phyloP scores from a whole-genome alignment of 2,797 vertebrate species.

The Heterohyrax brucei region DNA sequence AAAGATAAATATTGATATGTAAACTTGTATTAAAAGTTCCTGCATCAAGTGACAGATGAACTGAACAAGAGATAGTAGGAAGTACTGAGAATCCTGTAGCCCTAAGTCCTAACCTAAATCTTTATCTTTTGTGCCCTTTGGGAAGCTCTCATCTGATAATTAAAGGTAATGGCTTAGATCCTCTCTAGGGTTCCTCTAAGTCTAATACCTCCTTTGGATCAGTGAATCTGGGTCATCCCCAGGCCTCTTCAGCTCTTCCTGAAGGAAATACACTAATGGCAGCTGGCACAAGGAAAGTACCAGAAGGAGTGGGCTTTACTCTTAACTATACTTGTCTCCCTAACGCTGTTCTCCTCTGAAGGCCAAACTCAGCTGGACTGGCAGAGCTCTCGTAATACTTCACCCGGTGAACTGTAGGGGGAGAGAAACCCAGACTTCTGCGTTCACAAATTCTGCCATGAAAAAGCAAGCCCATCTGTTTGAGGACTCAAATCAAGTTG shows the following conservation, averaged over 20 bases:
- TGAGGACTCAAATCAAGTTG: not conserved
- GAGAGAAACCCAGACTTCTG: not conserved
- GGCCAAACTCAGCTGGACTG: not conserved
- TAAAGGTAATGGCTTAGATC: not conserved
- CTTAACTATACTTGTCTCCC: not conserved
- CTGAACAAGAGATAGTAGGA: not conserved
- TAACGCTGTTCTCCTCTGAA: not conserved
- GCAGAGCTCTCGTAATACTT: not conserved
- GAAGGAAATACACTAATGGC: too few species aligned
- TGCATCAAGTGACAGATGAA: too few species aligned
- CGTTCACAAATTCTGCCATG: not conserved
- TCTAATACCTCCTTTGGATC: not conserved
- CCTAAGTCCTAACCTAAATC: not conserved
- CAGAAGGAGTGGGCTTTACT: not conserved
- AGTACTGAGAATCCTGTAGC: fast-evolving
- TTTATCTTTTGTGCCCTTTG: fast-evolving
- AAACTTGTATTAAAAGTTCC: not conserved
- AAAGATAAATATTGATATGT: not conserved
- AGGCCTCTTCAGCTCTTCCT: not conserved
- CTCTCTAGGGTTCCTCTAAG: not conserved
- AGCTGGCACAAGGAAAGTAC: not conserved
- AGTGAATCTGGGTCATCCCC: not conserved
- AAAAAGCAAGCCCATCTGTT: not conserved
- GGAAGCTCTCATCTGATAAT: not conserved
- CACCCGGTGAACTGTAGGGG: not conserved